phyloP scores from a whole-genome alignment of 2,888 invertebrate genomes.

The Frankliniella intonsa region DNA sequence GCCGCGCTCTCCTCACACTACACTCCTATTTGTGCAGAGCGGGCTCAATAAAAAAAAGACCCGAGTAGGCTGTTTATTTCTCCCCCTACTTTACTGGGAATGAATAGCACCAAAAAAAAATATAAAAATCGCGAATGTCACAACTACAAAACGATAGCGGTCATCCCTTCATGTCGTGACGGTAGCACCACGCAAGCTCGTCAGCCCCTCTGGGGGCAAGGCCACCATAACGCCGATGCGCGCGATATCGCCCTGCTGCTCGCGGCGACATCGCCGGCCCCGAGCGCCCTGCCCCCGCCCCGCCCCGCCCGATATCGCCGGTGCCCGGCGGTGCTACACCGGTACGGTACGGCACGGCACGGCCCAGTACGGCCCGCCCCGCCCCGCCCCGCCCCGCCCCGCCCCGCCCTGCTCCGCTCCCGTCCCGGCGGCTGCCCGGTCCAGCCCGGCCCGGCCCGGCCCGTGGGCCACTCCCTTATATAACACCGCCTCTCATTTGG shows the following conservation, averaged over 20 bases:
- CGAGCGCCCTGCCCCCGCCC: background rate
- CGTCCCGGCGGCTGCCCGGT: background rate
- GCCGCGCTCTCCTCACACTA: too few relatives aligned
- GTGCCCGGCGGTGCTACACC: background rate
- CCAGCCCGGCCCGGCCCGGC: background rate
- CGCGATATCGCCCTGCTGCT: background rate
- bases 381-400: background rate
- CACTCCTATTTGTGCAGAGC: too few relatives aligned
- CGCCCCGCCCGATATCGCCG: background rate
- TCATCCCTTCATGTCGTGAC: too few relatives aligned
- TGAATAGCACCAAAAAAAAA: too few relatives aligned
- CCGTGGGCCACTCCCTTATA: conserved; percentile 16
- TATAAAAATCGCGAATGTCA: too few relatives aligned
- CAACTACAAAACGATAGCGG: too few relatives aligned
- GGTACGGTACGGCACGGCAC: background rate
- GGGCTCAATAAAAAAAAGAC: too few relatives aligned
- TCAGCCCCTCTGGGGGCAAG: background rate
- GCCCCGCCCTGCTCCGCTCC: background rate
- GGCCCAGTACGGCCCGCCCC: background rate
- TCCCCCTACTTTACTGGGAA: too few relatives aligned
- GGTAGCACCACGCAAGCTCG: background rate
- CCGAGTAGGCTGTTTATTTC: too few relatives aligned
- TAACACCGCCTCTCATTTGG: conserved; percentile 26
- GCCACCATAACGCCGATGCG: background rate
- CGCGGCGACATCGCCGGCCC: too few relatives aligned